Conservation (phyloP, 2,113 vertebrate genomes). For the Rhombomys opimus region DNA sequence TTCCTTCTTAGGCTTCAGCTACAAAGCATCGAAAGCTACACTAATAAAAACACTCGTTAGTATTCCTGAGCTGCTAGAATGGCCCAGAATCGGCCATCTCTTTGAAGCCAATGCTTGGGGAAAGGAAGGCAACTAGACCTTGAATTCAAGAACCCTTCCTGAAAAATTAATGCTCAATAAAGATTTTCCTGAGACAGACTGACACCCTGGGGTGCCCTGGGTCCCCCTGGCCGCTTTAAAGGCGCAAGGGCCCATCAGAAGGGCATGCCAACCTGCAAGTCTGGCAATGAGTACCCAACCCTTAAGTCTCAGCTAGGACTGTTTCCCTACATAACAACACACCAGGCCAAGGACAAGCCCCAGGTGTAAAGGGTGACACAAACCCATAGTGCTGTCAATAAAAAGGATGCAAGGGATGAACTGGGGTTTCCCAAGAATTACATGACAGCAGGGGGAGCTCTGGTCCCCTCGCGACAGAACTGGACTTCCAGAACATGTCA, state of each 20-base stretch:
- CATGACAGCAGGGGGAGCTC: conserved; percentile 55
- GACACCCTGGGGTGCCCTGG: not conserved
- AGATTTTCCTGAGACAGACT: not conserved
- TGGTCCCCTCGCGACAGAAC: not conserved
- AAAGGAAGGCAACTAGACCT: conserved; percentile 18
- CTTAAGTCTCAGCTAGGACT: not conserved
- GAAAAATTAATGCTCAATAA: not conserved
- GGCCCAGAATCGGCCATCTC: conserved; percentile 4
- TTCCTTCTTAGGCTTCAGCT: conserved; percentile 63
- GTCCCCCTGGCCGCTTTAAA: not conserved
- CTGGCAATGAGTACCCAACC: not conserved
- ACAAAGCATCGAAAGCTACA: conserved; percentile 28
- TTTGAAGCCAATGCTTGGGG: not conserved
- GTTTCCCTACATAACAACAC: not conserved
- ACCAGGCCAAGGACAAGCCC: conserved; percentile 54
- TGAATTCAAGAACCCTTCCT: not conserved
- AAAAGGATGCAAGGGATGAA: conserved; percentile 6
- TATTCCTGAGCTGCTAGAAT: conserved; percentile 17
- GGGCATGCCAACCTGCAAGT: not conserved
- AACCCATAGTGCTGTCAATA: not conserved
- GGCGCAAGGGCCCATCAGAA: not conserved
- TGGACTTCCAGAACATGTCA: not conserved
- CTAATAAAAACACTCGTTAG: conserved; percentile 36
- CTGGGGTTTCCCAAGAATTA: conserved; percentile 50
- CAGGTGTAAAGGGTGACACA: conserved; percentile 42